Conservation (phyloP, 1,140 invertebrate genomes). For the Alviniconcha marisindica region DNA sequence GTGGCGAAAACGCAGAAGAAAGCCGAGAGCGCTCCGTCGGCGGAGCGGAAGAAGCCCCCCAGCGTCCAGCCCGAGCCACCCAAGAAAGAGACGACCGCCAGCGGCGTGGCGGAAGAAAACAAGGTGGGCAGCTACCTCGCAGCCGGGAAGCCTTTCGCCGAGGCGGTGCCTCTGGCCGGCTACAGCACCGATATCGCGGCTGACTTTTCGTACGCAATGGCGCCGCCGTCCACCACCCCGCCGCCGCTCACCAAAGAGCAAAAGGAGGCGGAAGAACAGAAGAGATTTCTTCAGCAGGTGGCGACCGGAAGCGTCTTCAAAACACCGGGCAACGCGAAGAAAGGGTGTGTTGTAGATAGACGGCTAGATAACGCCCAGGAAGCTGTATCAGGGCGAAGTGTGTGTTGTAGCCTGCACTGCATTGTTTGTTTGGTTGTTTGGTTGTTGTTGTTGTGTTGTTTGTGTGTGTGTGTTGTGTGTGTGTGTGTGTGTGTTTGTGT, state of each 20-base stretch:
- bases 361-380: background rate
- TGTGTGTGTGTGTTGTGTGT: background rate
- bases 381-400: too few species aligned
- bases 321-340: background rate
- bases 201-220: too few species aligned
- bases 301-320: background rate
- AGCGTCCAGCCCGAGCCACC: too few species aligned
- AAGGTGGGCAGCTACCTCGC: background rate
- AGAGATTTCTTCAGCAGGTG: background rate
- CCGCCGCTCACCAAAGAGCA: background rate
- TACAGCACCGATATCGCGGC: background rate
- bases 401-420: too few species aligned
- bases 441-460: background rate
- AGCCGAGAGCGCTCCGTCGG: too few species aligned
- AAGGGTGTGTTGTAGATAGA: background rate
- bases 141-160: background rate
- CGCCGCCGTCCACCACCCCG: background rate
- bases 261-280: background rate
- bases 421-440: too few species aligned
- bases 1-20: background rate
- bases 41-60: too few species aligned
- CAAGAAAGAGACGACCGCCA: too few species aligned
- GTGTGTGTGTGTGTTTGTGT: slow-evolving; percentile 3
- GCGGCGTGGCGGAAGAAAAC: too few species aligned
- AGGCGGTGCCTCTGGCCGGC: background rate